These are phyloP conservation scores for Stenoptilia bipunctidactyla DNA, from an alignment of 2,888 invertebrate species.

Conservation along the genomic window DNA sequence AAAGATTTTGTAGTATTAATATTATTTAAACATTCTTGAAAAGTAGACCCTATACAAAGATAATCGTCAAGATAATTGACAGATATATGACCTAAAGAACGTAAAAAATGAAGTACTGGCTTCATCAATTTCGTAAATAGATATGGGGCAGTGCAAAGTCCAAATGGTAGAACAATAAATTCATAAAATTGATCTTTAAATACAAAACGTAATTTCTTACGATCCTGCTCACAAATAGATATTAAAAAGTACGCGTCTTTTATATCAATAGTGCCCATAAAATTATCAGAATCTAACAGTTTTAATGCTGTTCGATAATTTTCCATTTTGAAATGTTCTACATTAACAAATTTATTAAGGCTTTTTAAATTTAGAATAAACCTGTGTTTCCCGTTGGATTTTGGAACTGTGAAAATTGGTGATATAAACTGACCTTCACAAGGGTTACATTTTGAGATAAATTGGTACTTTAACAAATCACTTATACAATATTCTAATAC, in stretches of 20 bases:
- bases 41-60: no score
- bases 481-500: no score
- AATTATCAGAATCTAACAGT: neutral
- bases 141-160: neutral
- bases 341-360: conserved; percentile 5
- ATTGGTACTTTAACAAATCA: conserved; percentile 3
- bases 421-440: conserved; percentile 6
- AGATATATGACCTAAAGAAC: no score
- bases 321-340: conserved; percentile 5
- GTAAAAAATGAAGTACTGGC: no score
- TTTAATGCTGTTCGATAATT: conserved; percentile 1
- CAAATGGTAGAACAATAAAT: conserved; percentile 1
- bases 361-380: conserved; percentile 5
- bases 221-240: no score
- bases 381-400: neutral
- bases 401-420: conserved; percentile 8
- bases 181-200: neutral
- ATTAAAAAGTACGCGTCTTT: neutral
- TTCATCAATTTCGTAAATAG: neutral
- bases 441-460: conserved; percentile 6
- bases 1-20: no score
- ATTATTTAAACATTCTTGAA: no score
- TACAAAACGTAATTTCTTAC: neutral
- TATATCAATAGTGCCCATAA: neutral
- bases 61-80: no score